These are phyloP conservation scores for Uropsilus gracilis DNA, from an alignment of 2,113 vertebrate genomes.

Conservation along the genomic window DNA sequence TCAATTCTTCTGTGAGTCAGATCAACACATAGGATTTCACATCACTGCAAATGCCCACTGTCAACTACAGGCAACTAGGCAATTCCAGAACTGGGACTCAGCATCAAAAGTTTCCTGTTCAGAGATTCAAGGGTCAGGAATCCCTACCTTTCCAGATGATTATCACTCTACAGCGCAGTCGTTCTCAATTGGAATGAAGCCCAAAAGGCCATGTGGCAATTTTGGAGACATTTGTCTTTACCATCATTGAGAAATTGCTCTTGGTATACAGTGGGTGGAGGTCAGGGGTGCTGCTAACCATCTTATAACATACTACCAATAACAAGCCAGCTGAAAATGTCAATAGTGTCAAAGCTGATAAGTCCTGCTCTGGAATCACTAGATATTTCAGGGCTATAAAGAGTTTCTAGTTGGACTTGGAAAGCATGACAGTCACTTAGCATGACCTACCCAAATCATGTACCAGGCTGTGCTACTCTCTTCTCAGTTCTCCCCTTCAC, in stretches of 20 bases:
- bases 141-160: not conserved
- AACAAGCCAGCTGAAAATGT: not conserved
- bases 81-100: not conserved
- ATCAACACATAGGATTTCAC: not conserved
- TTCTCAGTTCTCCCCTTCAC: not conserved
- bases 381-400: not conserved
- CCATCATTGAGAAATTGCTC: not conserved
- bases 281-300: not conserved
- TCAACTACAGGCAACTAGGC: not conserved
- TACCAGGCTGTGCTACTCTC: too few relatives aligned
- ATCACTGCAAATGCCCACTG: not conserved
- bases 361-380: not conserved
- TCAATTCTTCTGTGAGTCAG: not conserved
- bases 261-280: not conserved
- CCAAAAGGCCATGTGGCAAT: not conserved
- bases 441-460: not conserved
- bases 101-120: not conserved
- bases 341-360: not conserved
- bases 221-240: not conserved
- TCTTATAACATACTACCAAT: not conserved
- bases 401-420: not conserved
- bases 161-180: not conserved
- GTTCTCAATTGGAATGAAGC: not conserved
- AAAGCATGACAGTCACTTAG: not conserved
- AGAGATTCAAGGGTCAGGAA: not conserved